Base-by-base conservation (phyloP, 2,113 vertebrate genomes). In the Brachyistius frenatus region DNA sequence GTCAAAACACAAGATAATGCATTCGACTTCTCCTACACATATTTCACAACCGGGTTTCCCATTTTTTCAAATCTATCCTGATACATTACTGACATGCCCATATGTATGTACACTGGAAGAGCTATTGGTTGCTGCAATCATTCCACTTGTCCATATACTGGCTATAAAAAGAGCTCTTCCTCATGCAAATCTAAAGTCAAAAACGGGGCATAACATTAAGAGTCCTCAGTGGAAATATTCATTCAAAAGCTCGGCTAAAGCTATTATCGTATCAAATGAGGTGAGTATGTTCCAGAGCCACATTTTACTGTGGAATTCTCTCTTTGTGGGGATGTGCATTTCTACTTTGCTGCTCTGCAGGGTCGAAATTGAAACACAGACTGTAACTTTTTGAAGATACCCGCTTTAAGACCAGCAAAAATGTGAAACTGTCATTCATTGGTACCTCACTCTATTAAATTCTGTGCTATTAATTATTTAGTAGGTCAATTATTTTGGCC, bases 201-300 rank as follows among this genome's bases (percentile, higher is more conserved):
- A 46, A 64, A 5, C 33, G 55, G 33, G 41, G 8, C 37, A 60
- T 5, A 1, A 36, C 49, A 60, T 41, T 33, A 23, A 53, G 5
- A 53, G 44, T 52, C 9, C 16, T 70, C 54, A 35, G 58, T 39
- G n/a, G 57, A 39, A 39, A 50, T 44, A 60, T 61, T 11, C n/a
- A 49, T 53, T 73, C 37, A 15, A 23, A 54, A 47, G 30, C 50
- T 73, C 70, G 44, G 7, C 47, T 62, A 63, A 73, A 53, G 58
- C 47, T 73, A 0, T 41, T 54, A 56, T 56, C 52, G 30, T 54
- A 16, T 39, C 33, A 36, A 56, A 56, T 36, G 15, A 54, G 62
- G 30, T 16, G 16, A 37, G n/a, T 54, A 11, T 50, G 33, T 32
- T 50, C 13, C 44, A 50, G 33, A 50, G 39, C 23, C 13, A 52